These are phyloP conservation scores for Melanotaenia boesemani DNA, from an alignment of 2,797 vertebrate genomes.

Conservation along the genomic window DNA sequence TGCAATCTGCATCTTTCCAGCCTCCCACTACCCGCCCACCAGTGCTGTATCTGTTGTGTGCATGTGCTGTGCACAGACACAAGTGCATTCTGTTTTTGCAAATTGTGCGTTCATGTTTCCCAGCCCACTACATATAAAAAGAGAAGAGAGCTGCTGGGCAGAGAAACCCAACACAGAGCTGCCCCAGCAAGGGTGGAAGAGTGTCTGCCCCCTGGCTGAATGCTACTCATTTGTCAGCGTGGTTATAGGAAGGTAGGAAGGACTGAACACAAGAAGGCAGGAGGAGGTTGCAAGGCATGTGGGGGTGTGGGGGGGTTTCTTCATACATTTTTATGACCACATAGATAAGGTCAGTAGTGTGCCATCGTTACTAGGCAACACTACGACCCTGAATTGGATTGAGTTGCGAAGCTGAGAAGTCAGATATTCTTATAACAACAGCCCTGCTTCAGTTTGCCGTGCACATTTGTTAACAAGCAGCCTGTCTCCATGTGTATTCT, in stretches of 20 bases:
- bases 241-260: conserved; percentile 61
- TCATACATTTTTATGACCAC: conserved; percentile 91
- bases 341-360: conserved; percentile 89
- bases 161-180: conserved; percentile 66
- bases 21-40: conserved; percentile 78
- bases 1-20: conserved; percentile 79
- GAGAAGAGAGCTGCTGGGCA: conserved; percentile 73
- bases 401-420: conserved; percentile 86
- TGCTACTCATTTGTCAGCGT: conserved; percentile 57
- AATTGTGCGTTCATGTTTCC: conserved; percentile 51
- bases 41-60: conserved; percentile 59
- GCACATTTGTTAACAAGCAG: conserved; percentile 75
- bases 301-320: conserved; percentile 65
- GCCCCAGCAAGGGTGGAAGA: conserved; percentile 67
- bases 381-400: conserved; percentile 85
- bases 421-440: conserved; percentile 82
- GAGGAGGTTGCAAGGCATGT: conserved; percentile 49
- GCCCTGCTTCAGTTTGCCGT: conserved; percentile 62
- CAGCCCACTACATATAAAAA: conserved; percentile 61
- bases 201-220: conserved; percentile 74
- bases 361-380: conserved; percentile 89
- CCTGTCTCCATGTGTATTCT: conserved; percentile 50
- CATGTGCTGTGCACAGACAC: conserved; percentile 39
- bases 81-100: conserved; percentile 49
- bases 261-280: conserved; percentile 54